phyloP scores from a whole-genome alignment of 2,888 invertebrate species.

The Rhynchonema sp. region DNA sequence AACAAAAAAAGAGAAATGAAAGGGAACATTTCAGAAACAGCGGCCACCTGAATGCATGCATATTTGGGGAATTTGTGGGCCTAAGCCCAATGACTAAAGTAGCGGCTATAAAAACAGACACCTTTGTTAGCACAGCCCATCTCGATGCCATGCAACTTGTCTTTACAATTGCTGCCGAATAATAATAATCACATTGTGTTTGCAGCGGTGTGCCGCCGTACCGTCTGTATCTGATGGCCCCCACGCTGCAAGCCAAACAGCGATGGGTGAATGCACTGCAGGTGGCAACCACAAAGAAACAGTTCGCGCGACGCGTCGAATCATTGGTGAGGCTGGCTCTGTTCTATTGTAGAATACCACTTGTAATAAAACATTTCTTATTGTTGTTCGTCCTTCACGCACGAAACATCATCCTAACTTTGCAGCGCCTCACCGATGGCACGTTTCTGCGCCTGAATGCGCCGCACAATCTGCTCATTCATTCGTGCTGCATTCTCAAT shows the following conservation, averaged over 20 bases:
- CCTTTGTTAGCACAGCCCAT: no score
- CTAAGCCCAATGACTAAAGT: no score
- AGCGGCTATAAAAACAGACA: no score
- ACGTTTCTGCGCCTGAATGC: neutral
- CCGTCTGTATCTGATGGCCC: constrained; percentile 10
- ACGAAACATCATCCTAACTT: neutral
- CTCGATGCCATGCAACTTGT: no score
- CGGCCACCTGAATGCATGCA: no score
- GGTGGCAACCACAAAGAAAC: constrained; percentile 6
- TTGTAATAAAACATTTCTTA: no score
- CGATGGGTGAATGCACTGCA: constrained; percentile 14
- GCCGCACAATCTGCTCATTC: constrained; percentile 4
- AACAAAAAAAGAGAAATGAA: no score
- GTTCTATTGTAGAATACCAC: no score
- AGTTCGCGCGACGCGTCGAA: neutral
- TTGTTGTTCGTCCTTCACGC: neutral
- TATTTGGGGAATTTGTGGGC: no score
- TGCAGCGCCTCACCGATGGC: neutral
- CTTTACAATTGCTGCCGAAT: no score
- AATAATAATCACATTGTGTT: neutral
- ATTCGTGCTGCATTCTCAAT: neutral
- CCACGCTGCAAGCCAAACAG: constrained; percentile 11
- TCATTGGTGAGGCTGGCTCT: neutral
- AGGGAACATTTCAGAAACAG: no score
- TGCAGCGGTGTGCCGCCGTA: neutral